phyloP scores from a whole-genome alignment of 2,888 invertebrate genomes.

The Marasmarcha lunaedactyla region DNA sequence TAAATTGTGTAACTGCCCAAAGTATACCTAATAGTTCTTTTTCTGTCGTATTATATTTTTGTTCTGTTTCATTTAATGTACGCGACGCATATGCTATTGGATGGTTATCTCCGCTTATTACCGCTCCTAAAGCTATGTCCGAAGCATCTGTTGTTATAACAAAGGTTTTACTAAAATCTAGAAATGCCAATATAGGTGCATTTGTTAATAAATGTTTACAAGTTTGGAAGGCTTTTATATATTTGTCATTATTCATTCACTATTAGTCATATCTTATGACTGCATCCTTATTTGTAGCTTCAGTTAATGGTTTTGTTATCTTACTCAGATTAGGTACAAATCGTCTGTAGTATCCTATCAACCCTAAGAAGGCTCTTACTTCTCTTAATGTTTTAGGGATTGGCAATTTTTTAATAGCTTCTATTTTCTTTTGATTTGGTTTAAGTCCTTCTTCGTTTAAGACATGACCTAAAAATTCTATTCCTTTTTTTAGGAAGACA shows the following conservation, averaged over 20 bases:
- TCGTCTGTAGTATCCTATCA: constrained; percentile 25
- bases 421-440: constrained; percentile 12
- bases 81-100: constrained; percentile 17
- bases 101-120: constrained; percentile 7
- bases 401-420: constrained; percentile 15
- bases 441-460: constrained; percentile 15
- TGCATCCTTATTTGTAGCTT: constrained; percentile 6
- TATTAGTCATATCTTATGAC: no score
- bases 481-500: constrained; percentile 14
- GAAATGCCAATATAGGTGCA: constrained; percentile 10
- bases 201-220: constrained; percentile 9
- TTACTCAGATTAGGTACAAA: constrained; percentile 23
- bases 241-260: constrained; percentile 5
- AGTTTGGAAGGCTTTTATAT: constrained; percentile 6
- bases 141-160: constrained; percentile 10
- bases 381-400: constrained; percentile 11
- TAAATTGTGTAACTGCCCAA: constrained; percentile 16
- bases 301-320: constrained; percentile 14
- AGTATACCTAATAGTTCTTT: constrained; percentile 23
- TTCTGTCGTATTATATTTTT: constrained; percentile 21
- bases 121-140: constrained; percentile 9
- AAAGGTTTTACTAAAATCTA: constrained; percentile 12
- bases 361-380: constrained; percentile 21
- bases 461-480: constrained; percentile 19
- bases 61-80: constrained; percentile 16